phyloP scores from a whole-genome alignment of 2,888 invertebrate genomes.

The Drosophila antonietae region DNA sequence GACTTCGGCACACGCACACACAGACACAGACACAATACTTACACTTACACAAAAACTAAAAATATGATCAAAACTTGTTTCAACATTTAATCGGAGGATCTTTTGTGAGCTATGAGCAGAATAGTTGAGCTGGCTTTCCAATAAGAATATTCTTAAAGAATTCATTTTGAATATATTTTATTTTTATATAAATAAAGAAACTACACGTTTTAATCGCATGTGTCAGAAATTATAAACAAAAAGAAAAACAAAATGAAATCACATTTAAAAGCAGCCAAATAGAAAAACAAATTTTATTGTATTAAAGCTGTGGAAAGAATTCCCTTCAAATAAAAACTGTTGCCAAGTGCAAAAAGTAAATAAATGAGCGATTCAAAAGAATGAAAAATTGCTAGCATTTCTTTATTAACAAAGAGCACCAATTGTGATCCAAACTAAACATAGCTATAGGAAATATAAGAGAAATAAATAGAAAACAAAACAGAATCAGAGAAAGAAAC shows the following conservation, averaged over 20 bases:
- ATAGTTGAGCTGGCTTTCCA: neutral
- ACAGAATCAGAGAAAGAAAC: slow-evolving; percentile 15
- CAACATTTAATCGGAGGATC: neutral
- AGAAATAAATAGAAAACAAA: slow-evolving; percentile 14
- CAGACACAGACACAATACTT: slow-evolving; percentile 23
- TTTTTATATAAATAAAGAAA: slow-evolving; percentile 36
- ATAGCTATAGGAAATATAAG: slow-evolving; percentile 21
- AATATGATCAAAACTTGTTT: neutral
- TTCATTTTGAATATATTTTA: neutral
- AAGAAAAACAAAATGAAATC: slow-evolving; percentile 5
- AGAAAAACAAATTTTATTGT: neutral
- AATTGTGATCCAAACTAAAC: slow-evolving; percentile 58
- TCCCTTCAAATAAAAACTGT: slow-evolving; percentile 22
- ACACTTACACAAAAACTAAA: slow-evolving; percentile 26
- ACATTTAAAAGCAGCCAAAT: neutral
- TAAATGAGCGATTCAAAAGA: slow-evolving; percentile 7
- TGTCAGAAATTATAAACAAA: slow-evolving; percentile 41
- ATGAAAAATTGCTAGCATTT: slow-evolving; percentile 25
- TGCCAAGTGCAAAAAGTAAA: slow-evolving; percentile 52
- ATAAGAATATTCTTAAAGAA: neutral
- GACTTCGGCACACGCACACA: slow-evolving; percentile 11
- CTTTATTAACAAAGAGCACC: slow-evolving; percentile 49
- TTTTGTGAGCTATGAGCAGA: neutral
- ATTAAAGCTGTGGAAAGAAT: neutral
- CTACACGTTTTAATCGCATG: slow-evolving; percentile 66